Conservation (phyloP, 2,888 invertebrate genomes). For the Listrodromus nycthemerus region DNA sequence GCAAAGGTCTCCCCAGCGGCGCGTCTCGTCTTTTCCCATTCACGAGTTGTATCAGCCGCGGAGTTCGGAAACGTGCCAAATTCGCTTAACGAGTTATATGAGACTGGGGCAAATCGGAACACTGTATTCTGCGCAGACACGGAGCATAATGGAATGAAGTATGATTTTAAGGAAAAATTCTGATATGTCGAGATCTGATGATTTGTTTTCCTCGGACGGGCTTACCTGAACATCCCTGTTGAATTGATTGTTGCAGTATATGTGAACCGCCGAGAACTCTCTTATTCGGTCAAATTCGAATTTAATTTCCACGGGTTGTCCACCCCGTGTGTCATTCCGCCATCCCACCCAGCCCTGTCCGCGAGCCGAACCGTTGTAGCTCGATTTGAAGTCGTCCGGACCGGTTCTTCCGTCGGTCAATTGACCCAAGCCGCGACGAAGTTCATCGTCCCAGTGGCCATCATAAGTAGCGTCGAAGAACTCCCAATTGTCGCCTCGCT, state of each 20-base stretch:
- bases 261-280: conserved; percentile 92
- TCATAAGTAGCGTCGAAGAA: conserved; percentile 94
- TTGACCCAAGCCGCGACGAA: conserved; percentile 93
- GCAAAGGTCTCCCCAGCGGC: not conserved
- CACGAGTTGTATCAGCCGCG: not conserved
- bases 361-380: conserved; percentile 85
- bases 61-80: not conserved
- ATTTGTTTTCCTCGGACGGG: not conserved
- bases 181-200: not conserved
- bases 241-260: conserved; percentile 94
- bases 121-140: not conserved
- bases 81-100: not conserved
- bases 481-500: conserved; percentile 90
- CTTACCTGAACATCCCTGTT: conserved; percentile 92
- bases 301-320: conserved; percentile 88
- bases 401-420: conserved; percentile 93
- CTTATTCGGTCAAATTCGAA: conserved; percentile 94
- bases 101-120: not conserved
- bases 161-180: not conserved
- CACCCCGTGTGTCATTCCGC: conserved; percentile 90
- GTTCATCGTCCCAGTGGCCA: conserved; percentile 91
- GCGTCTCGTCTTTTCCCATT: conserved; percentile 1
- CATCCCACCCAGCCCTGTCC: conserved; percentile 95
- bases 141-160: not conserved
- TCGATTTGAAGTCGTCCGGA: conserved; percentile 90